These are phyloP conservation scores for Melanotaenia duboulayi DNA, from an alignment of 2,113 vertebrate genomes.

Conservation along the genomic window DNA sequence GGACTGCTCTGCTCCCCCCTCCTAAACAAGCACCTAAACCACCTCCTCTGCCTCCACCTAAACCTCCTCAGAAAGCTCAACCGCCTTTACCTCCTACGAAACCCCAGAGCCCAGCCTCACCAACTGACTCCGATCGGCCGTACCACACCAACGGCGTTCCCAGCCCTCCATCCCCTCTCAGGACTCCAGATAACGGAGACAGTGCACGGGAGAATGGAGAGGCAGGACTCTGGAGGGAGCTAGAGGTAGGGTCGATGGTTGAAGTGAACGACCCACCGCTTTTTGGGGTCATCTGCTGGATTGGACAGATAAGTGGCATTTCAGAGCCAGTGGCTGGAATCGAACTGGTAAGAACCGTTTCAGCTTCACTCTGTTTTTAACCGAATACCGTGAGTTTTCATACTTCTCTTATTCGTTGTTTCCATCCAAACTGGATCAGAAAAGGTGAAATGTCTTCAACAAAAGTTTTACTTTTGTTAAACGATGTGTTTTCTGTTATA, in stretches of 20 bases:
- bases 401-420: too few species aligned
- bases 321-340: conserved; percentile 82
- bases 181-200: not conserved
- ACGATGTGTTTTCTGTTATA: too few species aligned
- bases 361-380: not conserved
- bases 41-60: conserved; percentile 47
- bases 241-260: conserved; percentile 87
- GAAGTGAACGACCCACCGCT: conserved; percentile 86
- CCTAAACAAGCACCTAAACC: conserved; percentile 44
- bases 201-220: conserved; percentile 7
- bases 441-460: too few species aligned
- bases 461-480: too few species aligned
- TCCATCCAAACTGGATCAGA: too few species aligned
- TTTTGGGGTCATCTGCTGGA: conserved; percentile 88
- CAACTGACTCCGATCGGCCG: not conserved
- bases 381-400: too few species aligned
- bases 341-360: conserved; percentile 80
- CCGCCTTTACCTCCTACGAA: conserved; percentile 26
- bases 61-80: conserved; percentile 30
- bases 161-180: conserved; percentile 50
- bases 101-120: conserved; percentile 2
- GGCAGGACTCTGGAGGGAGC: conserved; percentile 13
- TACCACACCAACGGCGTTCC: conserved; percentile 55
- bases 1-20: conserved; percentile 51
- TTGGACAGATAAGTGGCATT: conserved; percentile 77